Percentiles rank a stretch among this genome's conserved stretches.
Evolutionary conservation across 1,140 invertebrate species (phyloP).

Genomic region (Sycophila sp.): DNA sequence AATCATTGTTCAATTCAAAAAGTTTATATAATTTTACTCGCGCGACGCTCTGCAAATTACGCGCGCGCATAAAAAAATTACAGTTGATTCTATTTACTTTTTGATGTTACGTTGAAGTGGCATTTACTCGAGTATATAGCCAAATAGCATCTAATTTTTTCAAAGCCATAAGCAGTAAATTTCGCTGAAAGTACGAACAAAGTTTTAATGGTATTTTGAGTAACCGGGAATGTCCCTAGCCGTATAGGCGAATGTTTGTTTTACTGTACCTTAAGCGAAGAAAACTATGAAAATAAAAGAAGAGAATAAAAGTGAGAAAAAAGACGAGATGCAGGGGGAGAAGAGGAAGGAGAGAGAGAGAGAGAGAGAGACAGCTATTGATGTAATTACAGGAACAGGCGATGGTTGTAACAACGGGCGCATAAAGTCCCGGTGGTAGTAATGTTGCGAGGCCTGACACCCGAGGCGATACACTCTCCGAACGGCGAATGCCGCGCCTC

Average conservation of each 20-base stretch:
- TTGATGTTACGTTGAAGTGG: too few species aligned
- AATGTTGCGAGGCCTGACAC: slow-evolving; percentile 5
- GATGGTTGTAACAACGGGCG: slow-evolving; percentile 32
- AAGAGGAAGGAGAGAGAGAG: background rate
- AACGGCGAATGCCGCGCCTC: background rate
- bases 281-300: background rate
- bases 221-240: slow-evolving; percentile 1
- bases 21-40: too few species aligned
- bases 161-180: background rate
- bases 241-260: slow-evolving; percentile 17
- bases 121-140: too few species aligned
- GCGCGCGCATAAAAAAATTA: too few species aligned
- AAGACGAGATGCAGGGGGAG: background rate
- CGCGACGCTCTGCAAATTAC: too few species aligned
- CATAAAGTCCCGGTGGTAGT: slow-evolving; percentile 30
- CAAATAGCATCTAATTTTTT: too few species aligned
- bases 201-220: slow-evolving; percentile 30
- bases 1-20: too few species aligned
- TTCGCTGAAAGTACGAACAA: slow-evolving; percentile 3
- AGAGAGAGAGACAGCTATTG: slow-evolving; percentile 11
- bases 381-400: slow-evolving; percentile 35
- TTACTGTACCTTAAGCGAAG: background rate
- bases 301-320: background rate
- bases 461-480: slow-evolving; percentile 10
- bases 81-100: too few species aligned